Base-by-base conservation (phyloP, 2,888 invertebrate species). In the Pyrrhosoma nymphula region DNA sequence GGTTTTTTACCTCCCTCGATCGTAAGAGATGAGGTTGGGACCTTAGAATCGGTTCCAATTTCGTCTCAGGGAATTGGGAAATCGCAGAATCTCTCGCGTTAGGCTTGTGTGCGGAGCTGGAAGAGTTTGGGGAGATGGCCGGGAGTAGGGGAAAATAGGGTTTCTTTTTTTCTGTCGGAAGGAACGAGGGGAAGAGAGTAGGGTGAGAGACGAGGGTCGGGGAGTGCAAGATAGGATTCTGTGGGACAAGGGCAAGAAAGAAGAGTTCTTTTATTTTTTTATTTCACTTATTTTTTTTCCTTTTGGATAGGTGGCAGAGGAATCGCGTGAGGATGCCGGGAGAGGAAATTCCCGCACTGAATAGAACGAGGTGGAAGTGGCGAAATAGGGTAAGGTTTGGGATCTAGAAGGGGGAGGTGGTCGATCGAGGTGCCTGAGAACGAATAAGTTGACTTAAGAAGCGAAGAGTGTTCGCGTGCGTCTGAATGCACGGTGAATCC, bases 1-100 rank as follows among this genome's bases (percentile, higher is more conserved):
- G 39, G n/a, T 16, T 47, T 39, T 20, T 2, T 55, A 26, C 60
- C 93, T 91, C 91, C 39, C 69, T 75, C 93, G 69, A 93, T 69
- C 93, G 55, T 93, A 75, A 75, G 75, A 69, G 93, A 93, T 93
- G 93, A 75, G 93, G 93, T 69, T 69, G 93, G 23, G 93, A 93
- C 93, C 93, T 93, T 69, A 69, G 93, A 93, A 93, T 93, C 93
- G 93, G 93, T 93, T 69, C 93, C 93, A 93, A 93, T 93, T 93
- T 93, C 93, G 69, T 69, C 82, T 30, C 69, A 26, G 93, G 69
- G 93, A 69, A 93, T 93, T 93, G 93, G 93, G 93, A 93, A 60
- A 93, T 93, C 93, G 93, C 69, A 69, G 26, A 60, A n/a, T 35
- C 82, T 35, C 35, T 18, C 82, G 69, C 69, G 69, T 14, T 16